Evolutionary conservation across 2,888 invertebrate genomes (phyloP).

Genomic region (Brachypalpus laphriformis): DNA sequence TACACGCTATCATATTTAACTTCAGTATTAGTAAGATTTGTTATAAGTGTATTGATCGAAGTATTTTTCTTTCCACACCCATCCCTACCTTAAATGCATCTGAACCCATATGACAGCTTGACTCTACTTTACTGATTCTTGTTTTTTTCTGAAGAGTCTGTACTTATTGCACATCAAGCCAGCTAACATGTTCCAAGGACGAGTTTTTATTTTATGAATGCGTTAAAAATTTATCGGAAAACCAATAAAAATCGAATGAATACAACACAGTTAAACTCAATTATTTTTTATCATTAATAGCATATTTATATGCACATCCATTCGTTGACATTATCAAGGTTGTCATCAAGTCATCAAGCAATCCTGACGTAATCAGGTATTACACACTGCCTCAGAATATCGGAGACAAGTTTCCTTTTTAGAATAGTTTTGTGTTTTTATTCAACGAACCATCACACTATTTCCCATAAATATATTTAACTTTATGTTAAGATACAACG

Average conservation of each 20-base stretch:
- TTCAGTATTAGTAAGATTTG: no score
- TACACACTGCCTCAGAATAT: slow-evolving; percentile 26
- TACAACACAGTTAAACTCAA: background rate
- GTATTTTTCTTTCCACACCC: no score
- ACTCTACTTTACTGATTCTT: no score
- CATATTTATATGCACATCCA: background rate
- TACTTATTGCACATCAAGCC: no score
- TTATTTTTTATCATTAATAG: background rate
- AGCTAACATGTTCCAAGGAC: no score
- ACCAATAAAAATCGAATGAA: background rate
- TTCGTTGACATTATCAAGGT: slow-evolving; percentile 7
- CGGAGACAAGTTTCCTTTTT: slow-evolving; percentile 58
- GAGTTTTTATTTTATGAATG: background rate
- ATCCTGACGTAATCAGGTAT: slow-evolving; percentile 49
- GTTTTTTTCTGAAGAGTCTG: no score
- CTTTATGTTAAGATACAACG: slow-evolving; percentile 31
- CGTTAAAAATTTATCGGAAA: background rate
- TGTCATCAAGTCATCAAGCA: slow-evolving; percentile 1
- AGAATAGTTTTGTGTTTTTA: slow-evolving; percentile 14
- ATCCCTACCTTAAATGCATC: no score
- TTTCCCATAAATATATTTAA: slow-evolving; percentile 35
- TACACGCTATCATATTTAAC: no score
- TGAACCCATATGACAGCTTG: no score
- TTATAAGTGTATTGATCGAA: no score
- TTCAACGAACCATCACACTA: slow-evolving; percentile 27